Evolutionary conservation across 1,140 invertebrate genomes (phyloP), one percentile per base, ranked within the genome.

Genomic region (Hetaerina americana): DNA sequence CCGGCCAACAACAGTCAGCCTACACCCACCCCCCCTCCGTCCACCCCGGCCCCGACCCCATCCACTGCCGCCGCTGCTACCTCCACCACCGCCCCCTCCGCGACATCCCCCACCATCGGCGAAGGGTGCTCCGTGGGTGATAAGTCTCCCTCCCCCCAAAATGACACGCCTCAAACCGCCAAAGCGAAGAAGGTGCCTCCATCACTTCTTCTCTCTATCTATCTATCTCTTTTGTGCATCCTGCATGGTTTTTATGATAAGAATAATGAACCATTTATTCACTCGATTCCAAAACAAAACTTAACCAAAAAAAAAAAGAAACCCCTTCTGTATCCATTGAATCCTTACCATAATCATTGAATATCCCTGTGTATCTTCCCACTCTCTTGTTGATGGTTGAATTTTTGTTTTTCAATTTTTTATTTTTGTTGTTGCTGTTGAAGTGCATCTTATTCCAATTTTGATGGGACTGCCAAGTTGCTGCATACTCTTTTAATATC

Each of bases 101-200:
- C 80, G 82, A 76, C 80, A 69, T 78, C 78, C 40, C 40, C 40
- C 40, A 18, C 40, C 40, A 57, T n/a, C 40, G 40, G 40, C 40
- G 40, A 57, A 57, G 40, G 40, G 40, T 57, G 40, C 10, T 57
- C 80, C 77, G 79, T 77, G 77, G 79, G 77, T 66, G 82, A 82
- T 81, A 81, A 82, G 74, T 82, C 81, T 76, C 80, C 81, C 76
- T 79, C 81, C 78, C 84, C 85, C 79, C 84, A 84, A 80, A 85
- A 83, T 78, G 84, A 85, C 80, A 85, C 84, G 80, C 84, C 84
- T 81, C 83, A 84, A 76, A 81, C 81, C 78, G 80, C 80, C 80
- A 85, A 85, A 82, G 80, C 83, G 78, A 86, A 85, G 85, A 86
- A 86, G 84, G 84, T 86, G 84, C 84, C 80, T 81, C 40, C 40